Base-by-base conservation (phyloP, 2,113 vertebrate genomes). In the Raja brachyura region DNA sequence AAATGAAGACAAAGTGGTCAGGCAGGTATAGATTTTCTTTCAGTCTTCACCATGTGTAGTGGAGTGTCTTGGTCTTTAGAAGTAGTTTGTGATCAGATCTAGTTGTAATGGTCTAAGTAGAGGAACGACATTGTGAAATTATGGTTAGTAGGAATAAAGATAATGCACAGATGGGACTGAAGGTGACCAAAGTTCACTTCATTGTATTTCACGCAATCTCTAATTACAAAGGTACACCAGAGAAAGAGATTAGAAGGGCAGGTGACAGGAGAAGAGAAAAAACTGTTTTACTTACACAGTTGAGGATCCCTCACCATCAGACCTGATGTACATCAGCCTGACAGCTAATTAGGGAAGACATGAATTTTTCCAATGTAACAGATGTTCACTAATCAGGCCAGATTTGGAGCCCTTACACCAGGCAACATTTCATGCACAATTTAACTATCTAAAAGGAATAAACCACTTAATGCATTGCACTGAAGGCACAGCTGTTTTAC, bases 371-470 rank as follows among this genome's bases (percentile, higher is more conserved):
- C 99, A 98, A 98, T 99, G 98, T 99, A 99, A 99, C 99, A 99
- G 99, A 99, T 99, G 99, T 99, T 99, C 98, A 96, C 98, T 99
- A 99, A 99, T 99, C 98, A 99, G 98, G 97, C 98, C 98, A 99
- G 98, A 99, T 98, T 97, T 97, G 97, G 97, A 98, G 98, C 97
- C 96, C 97, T 97, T 96, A 97, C 97, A 98, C 98, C 99, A 99
- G 66, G 98, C 97, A 98, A 98, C 98, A 99, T 99, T 99, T 99
- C 99, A 99, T 98, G 98, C 98, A 98, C 99, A 99, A 99, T 99
- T 99, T 99, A 99, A 99, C 99, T 98, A 98, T 99, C 98, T 99
- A 99, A 99, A 99, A 99, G 98, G 98, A 98, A 98, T 97, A 97
- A 98, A 97, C 98, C 98, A 99, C 98, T 99, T 99, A 99, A 99